These are phyloP conservation scores for Allophyes oxyacanthae DNA, from an alignment of 2,888 invertebrate genomes.

Conservation along the genomic window DNA sequence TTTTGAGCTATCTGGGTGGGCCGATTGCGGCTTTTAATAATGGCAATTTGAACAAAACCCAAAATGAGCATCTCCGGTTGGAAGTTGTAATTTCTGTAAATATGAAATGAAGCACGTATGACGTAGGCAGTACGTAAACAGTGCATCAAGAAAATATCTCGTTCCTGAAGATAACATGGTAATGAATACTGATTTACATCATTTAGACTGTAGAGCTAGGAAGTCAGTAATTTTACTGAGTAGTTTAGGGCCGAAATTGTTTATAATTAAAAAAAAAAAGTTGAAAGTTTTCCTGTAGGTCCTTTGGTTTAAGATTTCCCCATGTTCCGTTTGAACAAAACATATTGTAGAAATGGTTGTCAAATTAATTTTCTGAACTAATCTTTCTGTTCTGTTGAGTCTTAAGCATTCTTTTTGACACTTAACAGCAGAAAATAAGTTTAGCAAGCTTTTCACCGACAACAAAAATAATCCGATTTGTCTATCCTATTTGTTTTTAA, in stretches of 20 bases:
- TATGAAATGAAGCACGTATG: constrained; percentile 35
- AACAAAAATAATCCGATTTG: no score
- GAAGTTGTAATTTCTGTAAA: constrained; percentile 62
- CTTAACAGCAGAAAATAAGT: no score
- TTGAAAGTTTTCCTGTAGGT: no score
- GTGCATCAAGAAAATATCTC: constrained; percentile 10
- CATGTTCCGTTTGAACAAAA: no score
- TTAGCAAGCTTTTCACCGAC: no score
- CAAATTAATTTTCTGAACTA: no score
- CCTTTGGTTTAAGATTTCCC: no score
- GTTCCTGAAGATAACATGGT: constrained; percentile 22
- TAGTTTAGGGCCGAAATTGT: no score
- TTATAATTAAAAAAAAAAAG: no score
- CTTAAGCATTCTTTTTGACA: no score
- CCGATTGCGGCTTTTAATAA: constrained; percentile 71
- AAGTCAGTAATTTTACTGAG: constrained; percentile 19
- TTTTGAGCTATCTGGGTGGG: constrained; percentile 69
- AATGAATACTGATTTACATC: constrained; percentile 33
- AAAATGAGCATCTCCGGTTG: constrained; percentile 70
- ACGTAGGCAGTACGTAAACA: constrained; percentile 19
- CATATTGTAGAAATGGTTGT: no score
- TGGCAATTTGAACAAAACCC: constrained; percentile 68
- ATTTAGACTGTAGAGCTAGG: constrained; percentile 32
- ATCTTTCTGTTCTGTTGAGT: no score
- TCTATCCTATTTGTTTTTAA: constrained; percentile 32